A percentile compares a stretch with the other conserved stretches of the same genome.
phyloP scores from a whole-genome alignment of 2,888 invertebrate genomes.

The Cosmia trapezina region DNA sequence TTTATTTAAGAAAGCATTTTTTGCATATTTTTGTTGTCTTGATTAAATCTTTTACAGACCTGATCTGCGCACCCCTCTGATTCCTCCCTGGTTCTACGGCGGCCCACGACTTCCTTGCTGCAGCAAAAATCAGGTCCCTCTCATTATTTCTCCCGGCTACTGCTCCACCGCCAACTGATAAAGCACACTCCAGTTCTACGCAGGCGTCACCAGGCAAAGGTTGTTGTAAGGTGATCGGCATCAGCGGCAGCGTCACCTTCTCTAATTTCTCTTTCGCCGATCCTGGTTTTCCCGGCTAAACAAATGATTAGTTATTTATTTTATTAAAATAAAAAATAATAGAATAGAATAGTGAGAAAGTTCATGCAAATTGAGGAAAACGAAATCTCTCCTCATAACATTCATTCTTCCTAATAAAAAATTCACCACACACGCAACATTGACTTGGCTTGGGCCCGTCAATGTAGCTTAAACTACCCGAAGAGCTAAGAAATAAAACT shows the following conservation, averaged over 20 bases:
- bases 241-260: conserved; percentile 1
- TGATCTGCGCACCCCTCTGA: conserved; percentile 77
- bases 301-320: too few relatives aligned
- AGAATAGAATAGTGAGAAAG: too few relatives aligned
- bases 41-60: conserved; percentile 64
- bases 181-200: conserved; percentile 79
- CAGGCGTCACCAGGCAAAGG: conserved; percentile 81
- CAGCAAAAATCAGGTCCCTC: conserved; percentile 75
- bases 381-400: too few relatives aligned
- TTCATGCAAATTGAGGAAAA: too few relatives aligned
- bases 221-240: conserved; percentile 34
- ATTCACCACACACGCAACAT: too few relatives aligned
- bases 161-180: conserved; percentile 74
- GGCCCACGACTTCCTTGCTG: conserved; percentile 77
- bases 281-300: conserved; percentile 56
- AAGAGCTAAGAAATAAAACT: too few relatives aligned
- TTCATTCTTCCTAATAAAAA: too few relatives aligned
- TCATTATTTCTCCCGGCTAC: conserved; percentile 76
- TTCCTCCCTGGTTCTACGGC: conserved; percentile 77
- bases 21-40: background rate
- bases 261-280: conserved; percentile 73
- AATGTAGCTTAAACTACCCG: too few relatives aligned
- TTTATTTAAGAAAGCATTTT: too few relatives aligned
- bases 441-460: too few relatives aligned
- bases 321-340: too few relatives aligned